Percentiles rank a stretch among this genome's conserved stretches.
These are phyloP conservation scores for Microctenopoma steveboyesi DNA, from an alignment of 2,797 vertebrate genomes.

Conservation along the genomic window DNA sequence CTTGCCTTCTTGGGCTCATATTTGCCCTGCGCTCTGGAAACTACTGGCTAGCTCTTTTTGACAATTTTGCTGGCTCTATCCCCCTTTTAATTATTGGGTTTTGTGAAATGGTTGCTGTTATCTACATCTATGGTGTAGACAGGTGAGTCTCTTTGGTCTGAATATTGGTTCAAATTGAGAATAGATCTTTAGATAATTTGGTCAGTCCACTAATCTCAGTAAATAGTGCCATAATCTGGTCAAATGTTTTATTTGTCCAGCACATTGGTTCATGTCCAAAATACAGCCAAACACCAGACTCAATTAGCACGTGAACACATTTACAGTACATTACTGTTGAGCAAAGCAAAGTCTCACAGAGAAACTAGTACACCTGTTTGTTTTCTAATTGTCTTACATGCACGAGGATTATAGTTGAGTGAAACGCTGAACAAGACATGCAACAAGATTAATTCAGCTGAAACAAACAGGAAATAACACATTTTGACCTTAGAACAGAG, in stretches of 20 bases:
- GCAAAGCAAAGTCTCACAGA: not conserved
- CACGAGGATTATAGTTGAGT: not conserved
- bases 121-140: slow-evolving; percentile 90
- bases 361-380: not conserved
- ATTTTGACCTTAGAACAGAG: slow-evolving; percentile 39
- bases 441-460: not conserved
- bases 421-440: not conserved
- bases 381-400: not conserved
- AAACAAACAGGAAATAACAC: slow-evolving; percentile 4
- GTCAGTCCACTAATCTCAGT: too few species aligned
- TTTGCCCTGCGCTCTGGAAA: slow-evolving; percentile 91
- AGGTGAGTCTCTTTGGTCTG: slow-evolving; percentile 61
- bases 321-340: not conserved
- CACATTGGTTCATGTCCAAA: too few species aligned
- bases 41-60: slow-evolving; percentile 94
- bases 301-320: not conserved
- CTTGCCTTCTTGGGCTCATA: slow-evolving; percentile 85
- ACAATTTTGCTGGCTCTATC: slow-evolving; percentile 92
- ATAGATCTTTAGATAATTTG: not conserved
- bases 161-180: not conserved
- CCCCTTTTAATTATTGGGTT: slow-evolving; percentile 93
- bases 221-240: too few species aligned
- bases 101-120: slow-evolving; percentile 90
- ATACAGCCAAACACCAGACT: too few species aligned
- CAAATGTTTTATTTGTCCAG: too few species aligned